Evolutionary conservation across 1,140 invertebrate genomes (phyloP).

Genomic region (Caenorhabditis latens): DNA sequence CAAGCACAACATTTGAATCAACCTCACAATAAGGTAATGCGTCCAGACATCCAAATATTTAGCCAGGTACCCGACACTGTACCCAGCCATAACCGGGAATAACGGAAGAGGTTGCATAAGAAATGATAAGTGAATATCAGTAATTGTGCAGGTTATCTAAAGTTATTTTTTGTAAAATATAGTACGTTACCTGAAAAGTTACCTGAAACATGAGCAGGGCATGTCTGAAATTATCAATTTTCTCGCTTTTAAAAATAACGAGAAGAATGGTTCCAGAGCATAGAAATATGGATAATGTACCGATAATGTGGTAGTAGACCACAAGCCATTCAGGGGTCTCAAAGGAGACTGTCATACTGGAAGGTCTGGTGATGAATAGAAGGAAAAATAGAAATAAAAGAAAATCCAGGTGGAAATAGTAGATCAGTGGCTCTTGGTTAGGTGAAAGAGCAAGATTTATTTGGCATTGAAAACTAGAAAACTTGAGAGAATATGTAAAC

Average conservation of each 20-base stretch:
- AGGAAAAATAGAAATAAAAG: not conserved
- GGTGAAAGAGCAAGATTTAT: too few relatives aligned
- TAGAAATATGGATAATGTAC: conserved; percentile 7
- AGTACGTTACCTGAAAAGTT: not conserved
- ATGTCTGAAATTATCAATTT: conserved; percentile 29
- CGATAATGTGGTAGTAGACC: not conserved
- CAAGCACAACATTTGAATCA: not conserved
- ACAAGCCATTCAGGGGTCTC: not conserved
- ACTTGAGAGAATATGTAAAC: not conserved
- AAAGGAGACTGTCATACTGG: not conserved
- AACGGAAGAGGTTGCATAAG: conserved; percentile 14
- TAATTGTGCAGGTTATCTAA: not conserved
- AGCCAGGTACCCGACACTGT: not conserved
- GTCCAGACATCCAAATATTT: not conserved
- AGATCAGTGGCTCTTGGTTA: too few relatives aligned
- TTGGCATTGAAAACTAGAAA: not conserved
- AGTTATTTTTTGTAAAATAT: not conserved
- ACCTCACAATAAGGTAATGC: not conserved
- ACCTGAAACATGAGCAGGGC: not conserved
- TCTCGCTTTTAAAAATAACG: conserved; percentile 14
- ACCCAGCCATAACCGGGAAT: not conserved
- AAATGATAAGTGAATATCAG: conserved; percentile 3
- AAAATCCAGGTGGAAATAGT: not conserved
- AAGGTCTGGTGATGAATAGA: too few relatives aligned
- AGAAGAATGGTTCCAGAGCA: not conserved